Conservation (phyloP, 2,113 vertebrate species). For the cattle (Bos taurus) region DNA sequence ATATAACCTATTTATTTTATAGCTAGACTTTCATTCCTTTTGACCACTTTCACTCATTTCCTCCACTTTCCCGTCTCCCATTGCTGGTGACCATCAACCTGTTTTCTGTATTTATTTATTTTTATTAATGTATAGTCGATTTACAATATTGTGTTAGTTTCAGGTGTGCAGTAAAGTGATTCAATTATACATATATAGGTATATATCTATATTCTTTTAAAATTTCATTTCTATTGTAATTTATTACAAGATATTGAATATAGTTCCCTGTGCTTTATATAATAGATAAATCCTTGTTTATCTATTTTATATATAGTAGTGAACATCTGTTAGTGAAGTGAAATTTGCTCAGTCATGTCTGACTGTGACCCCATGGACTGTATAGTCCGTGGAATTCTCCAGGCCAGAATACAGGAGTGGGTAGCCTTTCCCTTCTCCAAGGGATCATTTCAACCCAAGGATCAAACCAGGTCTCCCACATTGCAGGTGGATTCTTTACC, state of each 20-base stretch:
- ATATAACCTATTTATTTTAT: neutral
- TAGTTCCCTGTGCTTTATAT: neutral
- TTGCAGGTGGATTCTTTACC: neutral
- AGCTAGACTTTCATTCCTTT: neutral
- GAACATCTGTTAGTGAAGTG: neutral
- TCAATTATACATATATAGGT: neutral
- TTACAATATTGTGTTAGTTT: neutral
- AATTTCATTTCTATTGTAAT: neutral
- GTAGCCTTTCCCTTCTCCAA: neutral
- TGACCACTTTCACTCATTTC: neutral
- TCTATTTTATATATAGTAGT: neutral
- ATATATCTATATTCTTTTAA: neutral
- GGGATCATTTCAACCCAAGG: neutral
- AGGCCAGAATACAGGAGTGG: neutral
- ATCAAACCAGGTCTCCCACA: neutral
- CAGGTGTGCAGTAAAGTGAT: neutral
- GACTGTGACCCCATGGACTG: neutral
- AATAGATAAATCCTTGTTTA: neutral
- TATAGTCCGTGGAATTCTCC: neutral
- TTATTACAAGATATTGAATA: neutral
- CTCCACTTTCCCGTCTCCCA: neutral
- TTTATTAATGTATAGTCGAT: neutral
- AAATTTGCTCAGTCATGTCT: neutral
- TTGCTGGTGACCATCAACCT: neutral
- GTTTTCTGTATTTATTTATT: neutral